phyloP scores from a whole-genome alignment of 2,113 vertebrate genomes.

The Phasianus colchicus region DNA sequence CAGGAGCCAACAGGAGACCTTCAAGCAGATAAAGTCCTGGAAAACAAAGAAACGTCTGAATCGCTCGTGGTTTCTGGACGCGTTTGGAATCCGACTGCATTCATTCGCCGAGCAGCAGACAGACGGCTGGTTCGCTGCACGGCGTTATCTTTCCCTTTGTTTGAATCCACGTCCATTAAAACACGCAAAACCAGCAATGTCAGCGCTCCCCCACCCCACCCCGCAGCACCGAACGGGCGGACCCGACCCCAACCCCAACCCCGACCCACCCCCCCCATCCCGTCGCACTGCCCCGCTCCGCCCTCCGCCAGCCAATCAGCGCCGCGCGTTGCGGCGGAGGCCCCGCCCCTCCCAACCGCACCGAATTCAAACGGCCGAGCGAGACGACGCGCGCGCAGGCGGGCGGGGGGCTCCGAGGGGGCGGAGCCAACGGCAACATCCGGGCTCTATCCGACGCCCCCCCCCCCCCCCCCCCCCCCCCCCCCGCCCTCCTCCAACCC shows the following conservation, averaged over 20 bases:
- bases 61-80: not conserved
- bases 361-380: constrained; percentile 55
- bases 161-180: not conserved
- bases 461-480: not conserved
- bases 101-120: not conserved
- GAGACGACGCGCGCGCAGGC: not conserved
- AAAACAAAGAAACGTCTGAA: constrained; percentile 37
- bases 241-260: not conserved
- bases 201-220: not conserved
- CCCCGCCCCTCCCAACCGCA: constrained; percentile 71
- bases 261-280: not conserved
- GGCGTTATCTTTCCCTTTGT: accelerated
- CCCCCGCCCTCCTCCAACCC: not conserved
- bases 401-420: constrained; percentile 57
- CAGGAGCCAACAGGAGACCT: not conserved
- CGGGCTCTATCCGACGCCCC: constrained; percentile 58
- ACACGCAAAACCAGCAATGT: not conserved
- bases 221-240: not conserved
- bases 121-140: not conserved
- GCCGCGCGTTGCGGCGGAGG: not conserved
- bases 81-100: not conserved
- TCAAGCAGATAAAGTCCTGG: not conserved
- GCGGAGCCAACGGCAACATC: constrained; percentile 73
- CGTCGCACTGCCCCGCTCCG: not conserved
- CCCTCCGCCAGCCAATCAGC: constrained; percentile 17